A percentile compares a stretch with the other conserved stretches of the same genome.
Evolutionary conservation across 37 sponge, comb jelly and placozoan genomes (phyloP).

Genomic region (Ephydatia muelleri): DNA sequence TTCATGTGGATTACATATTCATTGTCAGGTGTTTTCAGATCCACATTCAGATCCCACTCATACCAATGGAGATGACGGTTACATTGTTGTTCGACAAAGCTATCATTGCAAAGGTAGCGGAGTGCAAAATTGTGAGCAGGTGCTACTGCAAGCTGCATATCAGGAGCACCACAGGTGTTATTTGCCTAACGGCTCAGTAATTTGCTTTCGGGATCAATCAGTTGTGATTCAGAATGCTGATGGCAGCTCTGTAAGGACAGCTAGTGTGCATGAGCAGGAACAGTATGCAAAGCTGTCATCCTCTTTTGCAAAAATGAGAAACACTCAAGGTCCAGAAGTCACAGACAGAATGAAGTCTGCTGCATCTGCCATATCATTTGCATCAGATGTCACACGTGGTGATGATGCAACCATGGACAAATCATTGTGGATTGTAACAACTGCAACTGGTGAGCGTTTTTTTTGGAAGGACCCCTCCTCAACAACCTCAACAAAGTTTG

Average conservation of each 20-base stretch:
- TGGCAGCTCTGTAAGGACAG: conserved; percentile 50
- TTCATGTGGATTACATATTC: conserved; percentile 57
- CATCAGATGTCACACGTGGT: conserved; percentile 28
- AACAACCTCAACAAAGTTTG: background rate
- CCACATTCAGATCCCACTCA: conserved; percentile 13
- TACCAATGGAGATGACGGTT: conserved; percentile 33
- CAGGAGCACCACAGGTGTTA: conserved; percentile 25
- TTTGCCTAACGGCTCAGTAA: conserved; percentile 59
- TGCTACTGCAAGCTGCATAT: background rate
- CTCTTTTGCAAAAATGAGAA: too few species aligned
- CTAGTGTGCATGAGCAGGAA: conserved; percentile 18
- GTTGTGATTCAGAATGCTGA: conserved; percentile 42
- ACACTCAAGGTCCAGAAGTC: background rate
- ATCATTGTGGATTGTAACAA: conserved; percentile 45
- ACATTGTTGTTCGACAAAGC: conserved; percentile 47
- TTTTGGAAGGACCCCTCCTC: conserved; percentile 8
- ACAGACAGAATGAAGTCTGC: background rate
- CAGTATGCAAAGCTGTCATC: conserved; percentile 6
- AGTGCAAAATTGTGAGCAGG: conserved; percentile 22
- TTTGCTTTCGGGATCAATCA: conserved; percentile 39
- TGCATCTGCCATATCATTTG: background rate
- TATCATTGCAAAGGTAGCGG: conserved; percentile 25
- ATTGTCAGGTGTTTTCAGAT: conserved; percentile 31
- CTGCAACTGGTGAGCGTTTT: conserved; percentile 31
- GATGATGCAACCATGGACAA: conserved; percentile 1